Conservation (phyloP, 2,113 vertebrate genomes). For the Mola mola region DNA sequence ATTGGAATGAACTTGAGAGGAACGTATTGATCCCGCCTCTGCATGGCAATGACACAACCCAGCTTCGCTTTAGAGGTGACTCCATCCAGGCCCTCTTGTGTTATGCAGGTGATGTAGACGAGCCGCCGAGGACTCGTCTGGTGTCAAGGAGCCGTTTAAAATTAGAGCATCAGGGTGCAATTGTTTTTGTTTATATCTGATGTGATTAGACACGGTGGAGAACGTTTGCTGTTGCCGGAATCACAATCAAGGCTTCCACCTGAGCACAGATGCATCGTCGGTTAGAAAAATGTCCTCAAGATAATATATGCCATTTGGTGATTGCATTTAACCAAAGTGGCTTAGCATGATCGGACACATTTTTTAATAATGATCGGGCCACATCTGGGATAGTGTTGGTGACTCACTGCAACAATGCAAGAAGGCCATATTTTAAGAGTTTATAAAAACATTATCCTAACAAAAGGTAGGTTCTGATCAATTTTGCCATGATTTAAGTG, state of each 20-base stretch:
- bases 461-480: not conserved
- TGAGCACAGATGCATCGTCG: slow-evolving; percentile 9
- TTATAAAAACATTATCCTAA: not conserved
- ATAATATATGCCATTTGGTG: slow-evolving; percentile 62
- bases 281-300: slow-evolving; percentile 52
- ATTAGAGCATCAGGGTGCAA: slow-evolving; percentile 36
- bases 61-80: slow-evolving; percentile 71
- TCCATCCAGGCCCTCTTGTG: slow-evolving; percentile 43
- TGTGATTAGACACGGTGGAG: slow-evolving; percentile 54
- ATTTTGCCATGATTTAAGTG: not conserved
- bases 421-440: not conserved
- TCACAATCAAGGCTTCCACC: slow-evolving; percentile 44
- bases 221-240: slow-evolving; percentile 41
- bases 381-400: slow-evolving; percentile 12
- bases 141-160: slow-evolving; percentile 66
- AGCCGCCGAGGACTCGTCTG: slow-evolving; percentile 35
- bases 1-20: slow-evolving; percentile 77
- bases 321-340: slow-evolving; percentile 64
- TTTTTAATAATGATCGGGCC: slow-evolving; percentile 48
- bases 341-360: slow-evolving; percentile 47
- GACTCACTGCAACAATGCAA: not conserved
- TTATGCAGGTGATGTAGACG: slow-evolving; percentile 50
- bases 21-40: slow-evolving; percentile 71
- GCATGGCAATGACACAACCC: slow-evolving; percentile 65
- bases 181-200: slow-evolving; percentile 63